phyloP scores from a whole-genome alignment of 2,888 invertebrate genomes.

The Trachelus tabidus region DNA sequence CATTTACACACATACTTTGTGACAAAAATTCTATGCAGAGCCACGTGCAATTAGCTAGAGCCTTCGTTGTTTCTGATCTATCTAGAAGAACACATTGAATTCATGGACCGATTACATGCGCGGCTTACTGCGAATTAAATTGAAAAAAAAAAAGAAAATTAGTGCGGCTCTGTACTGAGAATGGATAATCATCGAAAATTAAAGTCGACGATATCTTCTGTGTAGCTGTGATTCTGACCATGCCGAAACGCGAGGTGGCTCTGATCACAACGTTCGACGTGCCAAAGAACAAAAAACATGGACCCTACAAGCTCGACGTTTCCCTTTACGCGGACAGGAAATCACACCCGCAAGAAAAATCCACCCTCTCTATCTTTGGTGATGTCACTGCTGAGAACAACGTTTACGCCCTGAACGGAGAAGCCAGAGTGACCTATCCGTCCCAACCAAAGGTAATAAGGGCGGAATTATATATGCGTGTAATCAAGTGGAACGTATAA shows the following conservation, averaged over 20 bases:
- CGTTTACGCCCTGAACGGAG: constrained; percentile 68
- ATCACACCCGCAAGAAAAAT: constrained; percentile 76
- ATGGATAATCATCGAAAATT: no score
- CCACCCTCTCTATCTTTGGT: constrained; percentile 69
- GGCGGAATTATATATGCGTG: constrained; percentile 11
- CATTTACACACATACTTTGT: no score
- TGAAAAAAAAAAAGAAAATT: no score
- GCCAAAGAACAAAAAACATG: constrained; percentile 63
- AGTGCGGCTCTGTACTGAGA: no score
- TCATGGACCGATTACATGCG: no score
- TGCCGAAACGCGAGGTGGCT: constrained; percentile 77
- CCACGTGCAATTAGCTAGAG: no score
- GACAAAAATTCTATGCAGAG: no score
- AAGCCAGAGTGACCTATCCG: constrained; percentile 76
- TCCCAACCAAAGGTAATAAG: constrained; percentile 71
- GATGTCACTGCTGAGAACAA: constrained; percentile 69
- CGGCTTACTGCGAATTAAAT: no score
- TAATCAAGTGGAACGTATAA: neutral
- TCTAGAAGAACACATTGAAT: no score
- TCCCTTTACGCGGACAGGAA: constrained; percentile 78
- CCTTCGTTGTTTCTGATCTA: no score
- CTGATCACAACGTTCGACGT: constrained; percentile 68
- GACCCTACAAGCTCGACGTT: constrained; percentile 74
- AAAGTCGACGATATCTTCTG: constrained; percentile 31
- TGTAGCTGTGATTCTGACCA: constrained; percentile 71